Percentiles rank a stretch among this genome's conserved stretches.
These are phyloP conservation scores for Acanthaster planci DNA, from an alignment of 35 echinoderm and acorn worm genomes.

Conservation along the genomic window DNA sequence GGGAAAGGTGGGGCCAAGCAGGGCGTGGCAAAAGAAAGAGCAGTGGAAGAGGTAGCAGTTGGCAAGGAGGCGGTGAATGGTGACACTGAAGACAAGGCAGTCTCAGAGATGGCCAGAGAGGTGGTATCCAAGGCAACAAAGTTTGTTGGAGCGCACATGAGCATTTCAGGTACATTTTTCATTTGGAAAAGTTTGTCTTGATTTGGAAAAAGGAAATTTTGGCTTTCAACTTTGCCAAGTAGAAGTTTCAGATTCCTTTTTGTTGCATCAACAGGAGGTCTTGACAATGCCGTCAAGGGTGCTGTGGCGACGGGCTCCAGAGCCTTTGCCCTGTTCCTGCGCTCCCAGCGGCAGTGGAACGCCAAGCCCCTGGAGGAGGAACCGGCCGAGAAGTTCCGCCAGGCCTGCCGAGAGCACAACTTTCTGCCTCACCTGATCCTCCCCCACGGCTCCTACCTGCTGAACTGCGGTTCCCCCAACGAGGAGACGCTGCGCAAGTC, in stretches of 20 bases:
- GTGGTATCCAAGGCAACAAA: constrained; percentile 48
- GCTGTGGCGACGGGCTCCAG: constrained; percentile 69
- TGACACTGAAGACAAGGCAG: background rate
- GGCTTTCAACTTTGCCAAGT: background rate
- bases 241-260: background rate
- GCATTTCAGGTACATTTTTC: constrained; percentile 70
- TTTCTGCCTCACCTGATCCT: constrained; percentile 75
- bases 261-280: constrained; percentile 47
- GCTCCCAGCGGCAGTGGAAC: constrained; percentile 88
- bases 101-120: background rate
- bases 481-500: constrained; percentile 75
- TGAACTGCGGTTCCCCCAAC: constrained; percentile 90
- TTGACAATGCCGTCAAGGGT: constrained; percentile 74
- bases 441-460: constrained; percentile 83
- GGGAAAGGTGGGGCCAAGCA: background rate
- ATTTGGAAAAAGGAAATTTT: too few relatives aligned
- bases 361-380: constrained; percentile 84
- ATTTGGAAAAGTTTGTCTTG: background rate
- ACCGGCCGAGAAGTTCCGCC: constrained; percentile 58
- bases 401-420: constrained; percentile 43
- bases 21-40: background rate
- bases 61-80: constrained; percentile 23
- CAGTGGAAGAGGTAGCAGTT: constrained; percentile 1
- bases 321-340: constrained; percentile 84
- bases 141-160: constrained; percentile 87